Conservation (phyloP, 2,888 invertebrate species). For the Ecliptopera silaceata region DNA sequence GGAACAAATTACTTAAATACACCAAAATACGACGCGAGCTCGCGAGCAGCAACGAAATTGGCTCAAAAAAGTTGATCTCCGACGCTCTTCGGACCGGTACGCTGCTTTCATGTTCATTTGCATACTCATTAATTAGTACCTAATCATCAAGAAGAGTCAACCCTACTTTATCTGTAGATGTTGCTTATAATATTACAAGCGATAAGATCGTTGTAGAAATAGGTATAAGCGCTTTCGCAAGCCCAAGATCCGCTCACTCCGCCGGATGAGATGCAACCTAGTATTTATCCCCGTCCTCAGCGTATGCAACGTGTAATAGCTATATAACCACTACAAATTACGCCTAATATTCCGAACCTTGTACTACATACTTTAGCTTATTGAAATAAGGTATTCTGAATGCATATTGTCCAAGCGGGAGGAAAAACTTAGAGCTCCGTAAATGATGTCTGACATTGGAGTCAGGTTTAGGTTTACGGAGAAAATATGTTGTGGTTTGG, state of each 20-base stretch:
- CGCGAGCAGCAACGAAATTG: no score
- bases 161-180: no score
- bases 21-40: no score
- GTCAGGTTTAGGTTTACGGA: conserved; percentile 3
- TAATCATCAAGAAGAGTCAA: no score
- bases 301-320: conserved; percentile 50
- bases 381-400: background rate
- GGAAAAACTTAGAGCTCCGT: conserved; percentile 1
- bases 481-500: conserved; percentile 18
- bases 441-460: background rate
- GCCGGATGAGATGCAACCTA: conserved; percentile 48
- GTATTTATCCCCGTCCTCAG: conserved; percentile 61
- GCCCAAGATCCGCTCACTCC: conserved; percentile 49
- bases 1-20: no score
- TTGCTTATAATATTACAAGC: no score
- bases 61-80: no score
- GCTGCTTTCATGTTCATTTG: no score
- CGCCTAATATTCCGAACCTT: conserved; percentile 36
- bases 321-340: conserved; percentile 46
- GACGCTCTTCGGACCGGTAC: no score
- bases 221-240: conserved; percentile 17
- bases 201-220: no score
- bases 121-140: no score
- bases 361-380: background rate
- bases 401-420: background rate